These are phyloP conservation scores for Knipowitschia caucasica DNA, from an alignment of 2,797 vertebrate genomes.

Conservation along the genomic window DNA sequence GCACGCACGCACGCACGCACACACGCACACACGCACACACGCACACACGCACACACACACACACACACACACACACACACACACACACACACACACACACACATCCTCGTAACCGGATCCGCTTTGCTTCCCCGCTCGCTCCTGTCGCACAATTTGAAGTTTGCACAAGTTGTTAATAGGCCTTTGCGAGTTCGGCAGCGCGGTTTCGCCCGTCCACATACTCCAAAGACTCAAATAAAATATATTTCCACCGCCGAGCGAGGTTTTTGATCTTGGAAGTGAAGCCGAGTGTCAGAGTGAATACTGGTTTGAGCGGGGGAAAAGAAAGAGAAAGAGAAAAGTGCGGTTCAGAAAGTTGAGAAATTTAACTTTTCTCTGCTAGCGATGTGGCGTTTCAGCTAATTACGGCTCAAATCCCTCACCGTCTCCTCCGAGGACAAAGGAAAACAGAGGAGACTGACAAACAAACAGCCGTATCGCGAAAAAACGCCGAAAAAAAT, in stretches of 20 bases:
- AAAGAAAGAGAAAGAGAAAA: conserved; percentile 2
- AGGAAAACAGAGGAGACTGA: conserved; percentile 77
- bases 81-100: conserved; percentile 31
- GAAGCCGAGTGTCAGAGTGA: conserved; percentile 70
- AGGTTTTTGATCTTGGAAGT: conserved; percentile 76
- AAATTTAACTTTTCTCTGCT: conserved; percentile 70
- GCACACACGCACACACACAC: conserved; percentile 29
- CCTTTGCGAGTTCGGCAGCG: conserved; percentile 60
- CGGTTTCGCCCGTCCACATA: conserved; percentile 63
- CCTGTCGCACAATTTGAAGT: conserved; percentile 59
- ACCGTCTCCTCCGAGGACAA: conserved; percentile 76
- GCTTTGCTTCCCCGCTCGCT: conserved; percentile 23
- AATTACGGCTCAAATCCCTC: conserved; percentile 78
- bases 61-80: conserved; percentile 31
- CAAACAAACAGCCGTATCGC: conserved; percentile 75
- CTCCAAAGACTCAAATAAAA: conserved; percentile 69
- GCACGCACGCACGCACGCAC: conserved; percentile 30
- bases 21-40: conserved; percentile 27
- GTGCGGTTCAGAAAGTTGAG: conserved; percentile 74
- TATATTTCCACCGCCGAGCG: conserved; percentile 62
- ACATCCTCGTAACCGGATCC: conserved; percentile 25
- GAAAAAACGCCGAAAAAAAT: conserved; percentile 39
- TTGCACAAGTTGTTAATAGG: conserved; percentile 69
- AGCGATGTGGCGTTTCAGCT: conserved; percentile 70
- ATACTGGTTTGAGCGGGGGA: conserved; percentile 41